These are phyloP conservation scores for Oncorhynchus keta DNA, from an alignment of 2,113 vertebrate genomes.

Conservation along the genomic window DNA sequence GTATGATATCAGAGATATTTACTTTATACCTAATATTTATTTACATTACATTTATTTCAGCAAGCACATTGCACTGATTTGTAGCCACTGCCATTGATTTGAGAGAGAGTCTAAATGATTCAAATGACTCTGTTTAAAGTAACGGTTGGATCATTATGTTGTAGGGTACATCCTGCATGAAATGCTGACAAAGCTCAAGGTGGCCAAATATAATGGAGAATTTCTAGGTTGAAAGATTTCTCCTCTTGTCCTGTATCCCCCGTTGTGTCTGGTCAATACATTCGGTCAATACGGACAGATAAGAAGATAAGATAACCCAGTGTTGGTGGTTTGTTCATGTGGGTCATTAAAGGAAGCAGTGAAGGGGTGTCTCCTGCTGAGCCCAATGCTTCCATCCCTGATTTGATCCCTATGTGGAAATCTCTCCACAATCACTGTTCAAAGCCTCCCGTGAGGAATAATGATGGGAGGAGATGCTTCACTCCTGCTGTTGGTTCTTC, in stretches of 20 bases:
- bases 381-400: background rate
- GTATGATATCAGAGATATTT: slow-evolving; percentile 59
- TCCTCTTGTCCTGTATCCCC: background rate
- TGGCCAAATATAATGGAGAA: too few relatives aligned
- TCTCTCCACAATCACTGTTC: slow-evolving; percentile 2
- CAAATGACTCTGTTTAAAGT: too few relatives aligned
- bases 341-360: background rate
- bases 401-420: background rate
- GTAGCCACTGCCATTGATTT: too few relatives aligned
- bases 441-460: slow-evolving; percentile 1
- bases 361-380: slow-evolving; percentile 7
- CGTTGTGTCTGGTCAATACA: slow-evolving; percentile 3
- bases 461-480: background rate
- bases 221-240: background rate
- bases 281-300: background rate
- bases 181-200: too few relatives aligned
- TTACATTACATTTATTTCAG: too few relatives aligned
- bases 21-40: too few relatives aligned
- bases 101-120: too few relatives aligned
- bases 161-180: too few relatives aligned
- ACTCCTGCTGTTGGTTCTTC: background rate
- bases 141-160: too few relatives aligned
- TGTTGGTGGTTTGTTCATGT: background rate
- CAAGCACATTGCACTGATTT: too few relatives aligned
- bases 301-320: background rate